Base-by-base conservation (phyloP, 2,888 invertebrate genomes). In the Orthosia cruda region DNA sequence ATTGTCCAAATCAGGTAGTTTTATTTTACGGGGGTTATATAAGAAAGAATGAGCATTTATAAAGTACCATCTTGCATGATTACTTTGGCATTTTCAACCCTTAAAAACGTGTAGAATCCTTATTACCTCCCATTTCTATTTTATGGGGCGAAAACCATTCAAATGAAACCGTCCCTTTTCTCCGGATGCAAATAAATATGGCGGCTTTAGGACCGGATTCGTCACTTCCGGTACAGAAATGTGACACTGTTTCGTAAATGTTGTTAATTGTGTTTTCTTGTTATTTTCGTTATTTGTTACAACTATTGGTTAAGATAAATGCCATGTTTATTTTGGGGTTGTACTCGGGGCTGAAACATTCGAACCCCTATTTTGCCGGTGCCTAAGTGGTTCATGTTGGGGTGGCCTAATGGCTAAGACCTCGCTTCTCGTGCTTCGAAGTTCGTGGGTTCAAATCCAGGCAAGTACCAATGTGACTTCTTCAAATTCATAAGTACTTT, bases 231-330 rank as follows among this genome's bases (percentile, higher is more conserved):
- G 54, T 75, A 45, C 40, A 75, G 55, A 71, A 71, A 65, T 68
- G 55, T 77, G 61, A 64, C 50, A 55, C 62, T 81, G 79, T 77
- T 52, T n/a, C 45, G 69, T 62, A 54, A 80, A 72, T 62, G 65
- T 54, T 40, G 64, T 63, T 91, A 89, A 91, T 91, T 90, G 91
- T 84, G 78, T 89, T 87, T 87, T 86, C 89, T 83, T 89, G 90
- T 90, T 85, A 82, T 67, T 77, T 76, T 83, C 55, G 47, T 87
- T 82, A 81, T 76, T 85, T 73, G 45, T 86, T 83, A 66, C 20
- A 65, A 57, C 20, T 58, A 62, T 71, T 76, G 26, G 26, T 18
- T 47, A 32, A 50, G 61, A 45, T 49, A 26, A n/a, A n/a, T n/a
- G n/a, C 26, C 26, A 18, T 59, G 1, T 13, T 63, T 67, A 32